Conservation (phyloP, 2,888 invertebrate species). For the Eurois occulta region DNA sequence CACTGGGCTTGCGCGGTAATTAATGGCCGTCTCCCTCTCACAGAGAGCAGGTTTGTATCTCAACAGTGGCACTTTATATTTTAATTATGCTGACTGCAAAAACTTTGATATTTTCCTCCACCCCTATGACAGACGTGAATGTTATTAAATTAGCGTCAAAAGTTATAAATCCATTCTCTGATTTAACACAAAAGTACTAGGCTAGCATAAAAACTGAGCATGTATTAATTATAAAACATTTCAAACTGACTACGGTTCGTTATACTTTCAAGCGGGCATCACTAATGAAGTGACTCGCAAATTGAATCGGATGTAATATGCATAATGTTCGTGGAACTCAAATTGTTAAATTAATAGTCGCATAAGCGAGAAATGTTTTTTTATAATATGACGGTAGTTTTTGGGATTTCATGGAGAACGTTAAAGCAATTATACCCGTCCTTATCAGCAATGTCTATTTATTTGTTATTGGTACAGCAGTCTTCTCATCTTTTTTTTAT, state of each 20-base stretch:
- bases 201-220: slow-evolving; percentile 37
- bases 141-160: not conserved
- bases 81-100: no score
- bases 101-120: not conserved
- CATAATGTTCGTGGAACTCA: slow-evolving; percentile 53
- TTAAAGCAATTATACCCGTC: not conserved
- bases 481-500: no score
- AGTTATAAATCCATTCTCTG: not conserved
- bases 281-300: slow-evolving; percentile 66
- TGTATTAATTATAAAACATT: slow-evolving; percentile 50
- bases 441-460: no score
- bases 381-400: slow-evolving; percentile 20
- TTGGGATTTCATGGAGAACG: not conserved
- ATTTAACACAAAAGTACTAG: slow-evolving; percentile 14
- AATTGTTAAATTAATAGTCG: slow-evolving; percentile 57
- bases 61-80: no score
- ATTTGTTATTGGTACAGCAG: no score
- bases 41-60: no score
- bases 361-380: slow-evolving; percentile 43
- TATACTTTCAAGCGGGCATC: slow-evolving; percentile 59
- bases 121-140: not conserved
- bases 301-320: slow-evolving; percentile 63
- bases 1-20: no score
- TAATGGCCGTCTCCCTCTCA: no score
- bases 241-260: slow-evolving; percentile 55